Base-by-base conservation (phyloP, 2,888 invertebrate species). In the Eristalinus aeneus region DNA sequence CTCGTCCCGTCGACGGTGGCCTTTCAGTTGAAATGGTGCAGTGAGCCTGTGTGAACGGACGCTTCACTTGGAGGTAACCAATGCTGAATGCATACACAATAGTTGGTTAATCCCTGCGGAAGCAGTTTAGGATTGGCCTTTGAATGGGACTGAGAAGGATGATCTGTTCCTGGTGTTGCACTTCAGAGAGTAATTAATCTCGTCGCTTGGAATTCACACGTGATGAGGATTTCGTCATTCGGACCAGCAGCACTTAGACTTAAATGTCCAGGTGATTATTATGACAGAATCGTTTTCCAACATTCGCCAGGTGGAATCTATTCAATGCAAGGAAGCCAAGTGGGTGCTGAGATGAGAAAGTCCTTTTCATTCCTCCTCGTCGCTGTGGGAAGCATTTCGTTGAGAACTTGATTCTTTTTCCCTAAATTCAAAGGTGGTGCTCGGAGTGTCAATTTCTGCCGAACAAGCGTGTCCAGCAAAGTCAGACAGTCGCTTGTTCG, bases 121-220 rank as follows among this genome's bases (percentile, higher is more conserved):
- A 67, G 60, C 32, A 46, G 67, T 12, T 65, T 12, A 20, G 53
- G 39, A 46, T 53, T 53, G 32, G 20, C 12, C 3, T 54, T 61
- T 0, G 27, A 32, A 34, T 27, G 11, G 39, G 9, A n/a, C 46
- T n/a, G 32, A 46, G 46, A n/a, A 16, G 8, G n/a, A 31, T 34
- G 58, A 58, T 69, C 58, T 16, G 36, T 16, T n/a, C 22, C 22
- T 36, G 56, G 34, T 32, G 11, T 16, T 60, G 60, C n/a, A 39
- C 4, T 39, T 67, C n/a, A 9, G 16, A 53, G 58, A 8, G 27
- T 46, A 68, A 11, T 54, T 56, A 39, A 77, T 77, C 61, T 34
- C 34, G 36, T 27, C 10, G 32, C 22, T 6, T 8, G 20, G 6
- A 46, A 2, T 22, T 53, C 61, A 46, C 46, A 46, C 46, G 46